phyloP scores from a whole-genome alignment of 2,888 invertebrate species.

The Cyclophora punctaria region DNA sequence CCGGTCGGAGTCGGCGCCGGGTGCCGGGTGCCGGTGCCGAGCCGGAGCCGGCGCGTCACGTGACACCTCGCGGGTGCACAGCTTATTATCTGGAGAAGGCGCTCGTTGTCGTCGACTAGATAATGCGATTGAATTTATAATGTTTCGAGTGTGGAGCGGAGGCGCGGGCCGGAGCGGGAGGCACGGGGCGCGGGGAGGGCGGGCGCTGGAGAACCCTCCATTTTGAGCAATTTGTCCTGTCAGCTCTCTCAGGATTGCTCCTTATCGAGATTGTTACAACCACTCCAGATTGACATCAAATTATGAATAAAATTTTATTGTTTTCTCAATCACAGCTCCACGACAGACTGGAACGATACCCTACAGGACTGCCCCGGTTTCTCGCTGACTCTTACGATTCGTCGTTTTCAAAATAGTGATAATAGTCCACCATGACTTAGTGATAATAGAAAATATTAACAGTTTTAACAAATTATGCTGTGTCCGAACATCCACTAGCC shows the following conservation, averaged over 20 bases:
- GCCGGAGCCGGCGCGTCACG: not conserved
- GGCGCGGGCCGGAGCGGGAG: not conserved
- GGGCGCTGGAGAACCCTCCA: slow-evolving; percentile 8
- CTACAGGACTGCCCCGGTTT: too few species aligned
- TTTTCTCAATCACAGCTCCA: slow-evolving; percentile 10
- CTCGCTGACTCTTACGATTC: too few species aligned
- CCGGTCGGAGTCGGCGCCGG: too few species aligned
- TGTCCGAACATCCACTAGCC: too few species aligned
- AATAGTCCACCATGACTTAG: too few species aligned
- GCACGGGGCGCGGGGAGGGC: slow-evolving; percentile 7
- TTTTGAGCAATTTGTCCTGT: slow-evolving; percentile 15
- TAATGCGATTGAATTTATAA: slow-evolving; percentile 35
- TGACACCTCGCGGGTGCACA: slow-evolving; percentile 2
- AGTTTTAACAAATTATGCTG: too few species aligned
- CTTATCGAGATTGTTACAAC: slow-evolving; percentile 7
- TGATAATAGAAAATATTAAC: too few species aligned
- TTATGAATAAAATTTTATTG: slow-evolving; percentile 29
- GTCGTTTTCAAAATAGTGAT: too few species aligned
- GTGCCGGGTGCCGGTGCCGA: too few species aligned
- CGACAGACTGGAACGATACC: too few species aligned
- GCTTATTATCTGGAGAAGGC: slow-evolving; percentile 14
- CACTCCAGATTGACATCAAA: slow-evolving; percentile 12
- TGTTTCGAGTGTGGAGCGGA: slow-evolving; percentile 8
- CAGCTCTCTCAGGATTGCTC: slow-evolving; percentile 11
- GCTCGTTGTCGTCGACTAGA: slow-evolving; percentile 14